A percentile compares a stretch with the other conserved stretches of the same genome.
These are phyloP conservation scores for Rhingia rostrata DNA, from an alignment of 2,888 invertebrate species.

Conservation along the genomic window DNA sequence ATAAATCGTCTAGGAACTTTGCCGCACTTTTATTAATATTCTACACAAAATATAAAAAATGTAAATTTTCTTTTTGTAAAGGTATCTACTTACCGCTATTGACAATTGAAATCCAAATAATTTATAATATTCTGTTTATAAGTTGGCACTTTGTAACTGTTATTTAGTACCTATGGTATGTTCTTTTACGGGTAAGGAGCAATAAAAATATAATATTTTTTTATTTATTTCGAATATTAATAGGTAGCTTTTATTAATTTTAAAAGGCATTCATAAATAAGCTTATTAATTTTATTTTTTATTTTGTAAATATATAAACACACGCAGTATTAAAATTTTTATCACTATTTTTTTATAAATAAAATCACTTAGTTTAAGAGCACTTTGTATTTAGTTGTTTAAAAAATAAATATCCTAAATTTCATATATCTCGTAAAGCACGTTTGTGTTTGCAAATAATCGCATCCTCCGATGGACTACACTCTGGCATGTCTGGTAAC, in stretches of 20 bases:
- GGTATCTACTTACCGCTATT: slow-evolving; percentile 32
- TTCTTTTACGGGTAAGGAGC: neutral
- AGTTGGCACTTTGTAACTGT: slow-evolving; percentile 46
- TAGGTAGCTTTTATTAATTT: slow-evolving; percentile 27
- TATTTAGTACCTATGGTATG: neutral
- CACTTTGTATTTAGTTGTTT: slow-evolving; percentile 62
- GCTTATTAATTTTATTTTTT: neutral
- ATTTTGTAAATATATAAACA: slow-evolving; percentile 65
- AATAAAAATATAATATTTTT: slow-evolving; percentile 47
- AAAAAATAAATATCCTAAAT: slow-evolving; percentile 7
- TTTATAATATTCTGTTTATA: neutral
- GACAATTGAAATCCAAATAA: slow-evolving; percentile 17
- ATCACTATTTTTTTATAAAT: slow-evolving; percentile 59
- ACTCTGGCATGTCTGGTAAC: slow-evolving; percentile 66
- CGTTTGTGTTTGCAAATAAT: slow-evolving; percentile 44
- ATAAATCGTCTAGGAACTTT: too few relatives aligned
- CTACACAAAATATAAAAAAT: too few relatives aligned
- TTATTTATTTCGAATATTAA: slow-evolving; percentile 21
- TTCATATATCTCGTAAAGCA: slow-evolving; percentile 50
- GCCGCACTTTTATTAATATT: too few relatives aligned
- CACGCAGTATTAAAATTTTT: slow-evolving; percentile 60
- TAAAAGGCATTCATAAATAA: slow-evolving; percentile 36
- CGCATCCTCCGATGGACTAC: slow-evolving; percentile 60
- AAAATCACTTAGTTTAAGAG: slow-evolving; percentile 73
- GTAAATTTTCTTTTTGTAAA: too few relatives aligned